phyloP scores from a whole-genome alignment of 2,113 vertebrate genomes.

The Lamprotornis superbus region DNA sequence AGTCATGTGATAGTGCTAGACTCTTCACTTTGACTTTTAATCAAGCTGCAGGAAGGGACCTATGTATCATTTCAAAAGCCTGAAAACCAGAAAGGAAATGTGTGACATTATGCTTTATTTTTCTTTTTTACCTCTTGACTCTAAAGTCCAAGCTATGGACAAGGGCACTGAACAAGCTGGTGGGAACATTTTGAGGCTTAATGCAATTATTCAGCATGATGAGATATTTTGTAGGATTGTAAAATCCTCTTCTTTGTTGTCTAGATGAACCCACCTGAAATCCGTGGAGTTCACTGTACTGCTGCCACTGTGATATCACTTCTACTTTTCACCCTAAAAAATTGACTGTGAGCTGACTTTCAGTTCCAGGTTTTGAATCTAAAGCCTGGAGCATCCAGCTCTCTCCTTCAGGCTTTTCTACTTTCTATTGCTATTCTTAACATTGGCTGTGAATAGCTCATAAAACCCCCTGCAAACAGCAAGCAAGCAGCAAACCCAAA shows the following conservation, averaged over 20 bases:
- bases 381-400: neutral
- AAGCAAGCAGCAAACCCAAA: conserved; percentile 30
- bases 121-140: neutral
- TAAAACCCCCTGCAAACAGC: conserved; percentile 31
- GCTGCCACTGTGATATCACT: neutral
- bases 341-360: neutral
- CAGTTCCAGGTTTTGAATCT: neutral
- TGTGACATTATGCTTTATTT: neutral
- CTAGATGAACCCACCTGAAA: neutral
- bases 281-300: neutral
- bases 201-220: neutral
- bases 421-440: conserved; percentile 22
- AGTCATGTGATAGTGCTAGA: neutral
- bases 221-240: neutral
- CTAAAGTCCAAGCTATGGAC: neutral
- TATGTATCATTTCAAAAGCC: neutral
- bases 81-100: neutral
- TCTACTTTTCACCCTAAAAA: neutral
- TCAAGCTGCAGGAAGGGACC: neutral
- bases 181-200: neutral
- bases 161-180: neutral
- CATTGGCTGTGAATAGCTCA: conserved; percentile 13
- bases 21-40: neutral
- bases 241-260: neutral
- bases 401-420: conserved; percentile 6